Evolutionary conservation across 2,797 vertebrate species (phyloP).

Genomic region (Erethizon dorsatum): DNA sequence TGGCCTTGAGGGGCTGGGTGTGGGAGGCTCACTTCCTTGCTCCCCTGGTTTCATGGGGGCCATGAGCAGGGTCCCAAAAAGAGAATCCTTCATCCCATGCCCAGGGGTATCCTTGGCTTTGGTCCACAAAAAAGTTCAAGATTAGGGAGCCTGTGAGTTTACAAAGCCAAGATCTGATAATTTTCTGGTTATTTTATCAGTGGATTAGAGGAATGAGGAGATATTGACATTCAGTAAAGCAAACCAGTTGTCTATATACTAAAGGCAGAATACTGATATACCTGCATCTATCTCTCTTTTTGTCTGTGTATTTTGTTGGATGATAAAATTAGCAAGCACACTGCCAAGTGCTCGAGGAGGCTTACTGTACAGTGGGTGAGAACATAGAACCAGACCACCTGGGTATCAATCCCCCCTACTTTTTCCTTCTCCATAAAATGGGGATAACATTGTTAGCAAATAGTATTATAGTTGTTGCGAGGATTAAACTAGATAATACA

Average conservation of each 20-base stretch:
- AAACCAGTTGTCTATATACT: no score
- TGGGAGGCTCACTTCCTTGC: not conserved
- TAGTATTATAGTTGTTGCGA: not conserved
- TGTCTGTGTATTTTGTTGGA: not conserved
- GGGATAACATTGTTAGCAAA: not conserved
- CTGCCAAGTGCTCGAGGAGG: not conserved
- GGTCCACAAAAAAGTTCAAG: not conserved
- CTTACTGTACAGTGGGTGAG: not conserved
- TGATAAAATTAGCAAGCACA: not conserved
- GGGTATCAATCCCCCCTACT: not conserved
- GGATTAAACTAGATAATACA: not conserved
- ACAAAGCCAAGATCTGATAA: not conserved
- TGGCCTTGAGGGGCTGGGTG: fast-evolving
- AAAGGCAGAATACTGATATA: not conserved
- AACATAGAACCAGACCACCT: not conserved
- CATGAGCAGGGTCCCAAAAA: not conserved
- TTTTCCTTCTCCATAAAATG: not conserved
- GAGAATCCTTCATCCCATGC: not conserved
- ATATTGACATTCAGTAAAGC: not conserved
- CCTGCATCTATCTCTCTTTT: not conserved
- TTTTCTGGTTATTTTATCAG: not conserved
- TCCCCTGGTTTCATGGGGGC: not conserved
- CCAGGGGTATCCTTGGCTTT: not conserved
- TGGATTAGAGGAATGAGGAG: not conserved
- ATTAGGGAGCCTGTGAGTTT: not conserved